phyloP scores from a whole-genome alignment of 2,797 vertebrate species.

The Darevskia nairensis region DNA sequence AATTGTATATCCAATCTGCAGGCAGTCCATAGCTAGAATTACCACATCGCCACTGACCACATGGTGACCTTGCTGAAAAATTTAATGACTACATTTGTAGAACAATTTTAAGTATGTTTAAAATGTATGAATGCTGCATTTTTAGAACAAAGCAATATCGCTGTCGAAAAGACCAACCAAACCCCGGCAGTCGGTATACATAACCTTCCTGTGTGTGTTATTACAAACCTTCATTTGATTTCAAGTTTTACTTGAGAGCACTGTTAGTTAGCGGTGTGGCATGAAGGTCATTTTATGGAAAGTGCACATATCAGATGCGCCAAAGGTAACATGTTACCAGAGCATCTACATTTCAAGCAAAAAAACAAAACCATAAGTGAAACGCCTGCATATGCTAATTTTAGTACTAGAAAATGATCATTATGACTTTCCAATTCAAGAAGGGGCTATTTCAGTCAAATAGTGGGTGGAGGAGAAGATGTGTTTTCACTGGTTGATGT shows the following conservation, averaged over 20 bases:
- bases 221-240: conserved; percentile 63
- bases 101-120: conserved; percentile 61
- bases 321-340: conserved; percentile 42
- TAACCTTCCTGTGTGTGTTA: conserved; percentile 57
- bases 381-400: conserved; percentile 43
- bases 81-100: conserved; percentile 65
- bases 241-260: conserved; percentile 59
- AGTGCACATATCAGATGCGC: conserved; percentile 37
- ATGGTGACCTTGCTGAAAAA: conserved; percentile 65
- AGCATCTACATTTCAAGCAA: conserved; percentile 27
- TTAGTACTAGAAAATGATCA: conserved; percentile 24
- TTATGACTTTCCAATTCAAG: background rate
- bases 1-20: conserved; percentile 56
- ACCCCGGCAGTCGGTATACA: conserved; percentile 63
- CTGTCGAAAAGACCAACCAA: conserved; percentile 37
- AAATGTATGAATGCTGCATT: conserved; percentile 13
- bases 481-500: background rate
- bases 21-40: conserved; percentile 56
- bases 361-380: conserved; percentile 18
- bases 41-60: conserved; percentile 51
- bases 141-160: conserved; percentile 55
- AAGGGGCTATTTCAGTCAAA: background rate
- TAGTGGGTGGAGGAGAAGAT: too few relatives aligned
- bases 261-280: conserved; percentile 38
- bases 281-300: conserved; percentile 66